Evolutionary conservation across 2,797 vertebrate genomes (phyloP).

Genomic region (Danionella dracula): DNA sequence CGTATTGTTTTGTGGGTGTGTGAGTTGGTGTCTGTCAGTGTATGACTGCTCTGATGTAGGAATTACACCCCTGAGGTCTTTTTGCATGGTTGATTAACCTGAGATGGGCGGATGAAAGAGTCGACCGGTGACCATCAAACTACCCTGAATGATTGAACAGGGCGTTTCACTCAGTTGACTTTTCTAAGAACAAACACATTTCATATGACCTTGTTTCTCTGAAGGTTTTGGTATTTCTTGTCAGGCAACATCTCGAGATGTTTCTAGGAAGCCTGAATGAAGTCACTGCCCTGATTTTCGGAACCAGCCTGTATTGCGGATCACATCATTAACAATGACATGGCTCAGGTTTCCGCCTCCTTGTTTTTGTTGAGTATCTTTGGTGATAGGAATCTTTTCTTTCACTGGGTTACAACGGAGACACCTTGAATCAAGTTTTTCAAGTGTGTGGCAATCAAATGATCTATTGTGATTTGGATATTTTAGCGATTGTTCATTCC

Average conservation of each 20-base stretch:
- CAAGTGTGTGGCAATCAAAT: not conserved
- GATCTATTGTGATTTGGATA: too few species aligned
- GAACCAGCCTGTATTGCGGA: not conserved
- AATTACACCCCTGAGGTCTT: not conserved
- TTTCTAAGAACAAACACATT: not conserved
- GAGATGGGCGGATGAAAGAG: not conserved
- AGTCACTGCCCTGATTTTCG: not conserved
- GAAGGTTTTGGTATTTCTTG: not conserved
- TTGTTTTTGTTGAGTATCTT: not conserved
- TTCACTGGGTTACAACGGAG: not conserved
- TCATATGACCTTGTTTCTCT: not conserved
- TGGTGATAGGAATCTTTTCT: not conserved
- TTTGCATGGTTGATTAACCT: not conserved
- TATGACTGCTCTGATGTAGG: not conserved
- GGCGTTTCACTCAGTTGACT: not conserved
- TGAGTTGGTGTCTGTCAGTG: too few species aligned
- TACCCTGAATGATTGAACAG: not conserved
- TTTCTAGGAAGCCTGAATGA: not conserved
- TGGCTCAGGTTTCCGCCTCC: not conserved
- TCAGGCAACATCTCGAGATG: not conserved
- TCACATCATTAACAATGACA: not conserved
- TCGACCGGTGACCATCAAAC: not conserved
- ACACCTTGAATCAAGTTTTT: slow-evolving; percentile 14
- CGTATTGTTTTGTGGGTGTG: not conserved
- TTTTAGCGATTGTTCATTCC: too few species aligned